Evolutionary conservation across 2,888 invertebrate species (phyloP), one percentile per base, ranked within the genome.

Genomic region (Lasioglossum calceatum): DNA sequence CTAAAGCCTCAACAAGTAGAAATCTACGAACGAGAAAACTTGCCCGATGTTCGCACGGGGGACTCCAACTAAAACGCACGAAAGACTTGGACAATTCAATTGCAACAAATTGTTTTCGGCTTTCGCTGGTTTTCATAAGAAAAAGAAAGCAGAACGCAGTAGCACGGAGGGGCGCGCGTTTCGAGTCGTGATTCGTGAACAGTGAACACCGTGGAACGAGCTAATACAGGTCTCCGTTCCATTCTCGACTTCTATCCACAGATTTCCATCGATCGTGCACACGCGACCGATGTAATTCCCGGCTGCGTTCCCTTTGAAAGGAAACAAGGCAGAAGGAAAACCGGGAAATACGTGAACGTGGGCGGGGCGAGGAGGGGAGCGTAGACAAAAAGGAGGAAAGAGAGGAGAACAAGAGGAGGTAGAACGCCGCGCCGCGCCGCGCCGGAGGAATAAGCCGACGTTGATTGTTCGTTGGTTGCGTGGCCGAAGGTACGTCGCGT

Each of bases 401-500:
- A 19, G 67, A 36, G 67, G 14, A 36, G 67, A 67, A 67, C 67
- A 61, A 61, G 61, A 32, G 61, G 61, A 64, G 23, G 54, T 54
- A 23, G 23, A 54, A 54, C 54, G 32, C 32, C 32, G 32, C 32
- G 32, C 32, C 32, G 32, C 32, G 32, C 32, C 1, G 32, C 32
- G 67, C 36, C 14, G 61, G 67, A 32, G 32, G 73, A 58, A 67
- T 72, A 54, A 86, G 80, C 54, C 86, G 73, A n/a, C 70, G 50
- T 42, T 47, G 86, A 85, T 85, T 82, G 86, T 82, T 82, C 79
- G 79, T 61, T 74, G 27, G 86, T 73, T 76, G 79, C 86, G 81
- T 47, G 67, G 72, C 47, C 32, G 78, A 77, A 77, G 79, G 36
- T 71, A 82, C 87, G 67, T 73, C 81, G 88, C 87, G 67, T 73